Evolutionary conservation across 2,113 vertebrate genomes (phyloP), one percentile per base, ranked within the genome.

Genomic region (rabbit (Oryctolagus cuniculus)): DNA sequence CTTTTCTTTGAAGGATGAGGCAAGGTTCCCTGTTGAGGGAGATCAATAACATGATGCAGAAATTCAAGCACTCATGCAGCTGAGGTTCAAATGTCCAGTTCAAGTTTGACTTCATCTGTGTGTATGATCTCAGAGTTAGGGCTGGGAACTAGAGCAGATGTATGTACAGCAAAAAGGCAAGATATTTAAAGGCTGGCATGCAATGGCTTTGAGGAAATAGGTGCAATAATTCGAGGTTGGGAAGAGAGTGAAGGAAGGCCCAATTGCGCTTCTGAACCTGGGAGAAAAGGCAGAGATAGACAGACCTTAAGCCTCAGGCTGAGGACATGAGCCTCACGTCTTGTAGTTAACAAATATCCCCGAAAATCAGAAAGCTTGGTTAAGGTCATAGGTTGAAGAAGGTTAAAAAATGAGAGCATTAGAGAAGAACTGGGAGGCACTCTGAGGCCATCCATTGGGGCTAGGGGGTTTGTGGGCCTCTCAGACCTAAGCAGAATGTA

Each of bases 51-150:
- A 29, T 81, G 66, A 58, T 10, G 29, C 80, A 86, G 61, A 84
- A 7, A 58, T 24, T 13, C 38, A 58, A n/a, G 34, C 75, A 12
- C n/a, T 55, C 6, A 31, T 87, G 29, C 58, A 93, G 10, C 36
- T 88, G 10, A 31, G 25, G 49, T 13, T 34, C 92, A 51, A 85
- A 72, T 67, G 51, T 49, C 29, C 51, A 63, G 5, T n/a, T 84
- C 72, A 78, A 12, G 24, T 53, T 86, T 0, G 4, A n/a, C 72
- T 25, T 94, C 21, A 83, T 86, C 66, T 64, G 55, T 29, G 3
- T 72, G 17, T 70, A 67, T 83, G 92, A 67, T 49, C 89, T 38
- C 61, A 90, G 72, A 92, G 61, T 79, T 78, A 38, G 64, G 25
- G 49, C 10, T 92, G 91, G 31, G 63, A 74, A 75, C 51, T 84